These are phyloP conservation scores for Nemurella pictetii DNA, from an alignment of 2,888 invertebrate species.

Conservation along the genomic window DNA sequence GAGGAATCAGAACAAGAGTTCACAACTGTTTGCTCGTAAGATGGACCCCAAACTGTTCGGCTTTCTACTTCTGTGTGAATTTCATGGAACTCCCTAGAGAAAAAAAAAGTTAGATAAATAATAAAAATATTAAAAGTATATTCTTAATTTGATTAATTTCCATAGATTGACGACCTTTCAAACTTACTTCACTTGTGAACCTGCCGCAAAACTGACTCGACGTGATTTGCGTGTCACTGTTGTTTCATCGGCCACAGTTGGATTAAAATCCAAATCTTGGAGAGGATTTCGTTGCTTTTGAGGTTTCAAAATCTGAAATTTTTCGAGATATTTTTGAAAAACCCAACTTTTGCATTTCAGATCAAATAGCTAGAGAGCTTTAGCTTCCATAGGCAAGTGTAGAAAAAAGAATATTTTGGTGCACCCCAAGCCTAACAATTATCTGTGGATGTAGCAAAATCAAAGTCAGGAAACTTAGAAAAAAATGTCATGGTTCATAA, in stretches of 20 bases:
- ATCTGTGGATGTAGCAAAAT: too few relatives aligned
- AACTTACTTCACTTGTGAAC: constrained; percentile 31
- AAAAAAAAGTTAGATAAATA: too few relatives aligned
- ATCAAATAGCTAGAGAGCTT: too few relatives aligned
- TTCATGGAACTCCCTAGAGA: constrained; percentile 25
- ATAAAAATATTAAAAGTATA: too few relatives aligned
- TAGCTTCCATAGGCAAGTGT: too few relatives aligned
- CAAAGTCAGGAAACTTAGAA: too few relatives aligned
- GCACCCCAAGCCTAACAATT: too few relatives aligned
- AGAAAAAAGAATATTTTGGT: too few relatives aligned
- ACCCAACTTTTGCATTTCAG: too few relatives aligned
- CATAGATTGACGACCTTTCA: too few relatives aligned
- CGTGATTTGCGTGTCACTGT: constrained; percentile 18
- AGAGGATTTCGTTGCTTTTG: constrained; percentile 19
- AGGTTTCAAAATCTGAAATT: constrained; percentile 18
- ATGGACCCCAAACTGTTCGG: constrained; percentile 17
- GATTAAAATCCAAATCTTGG: constrained; percentile 23
- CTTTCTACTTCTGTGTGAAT: constrained; percentile 8
- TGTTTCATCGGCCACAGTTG: neutral
- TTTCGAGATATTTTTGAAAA: too few relatives aligned
- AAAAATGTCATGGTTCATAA: too few relatives aligned
- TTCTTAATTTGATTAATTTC: neutral
- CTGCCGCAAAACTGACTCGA: constrained; percentile 28
- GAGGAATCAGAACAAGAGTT: neutral
- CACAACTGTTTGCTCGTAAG: neutral